Evolutionary conservation across 2,888 invertebrate genomes (phyloP).

Genomic region (Leptopilina myrica): DNA sequence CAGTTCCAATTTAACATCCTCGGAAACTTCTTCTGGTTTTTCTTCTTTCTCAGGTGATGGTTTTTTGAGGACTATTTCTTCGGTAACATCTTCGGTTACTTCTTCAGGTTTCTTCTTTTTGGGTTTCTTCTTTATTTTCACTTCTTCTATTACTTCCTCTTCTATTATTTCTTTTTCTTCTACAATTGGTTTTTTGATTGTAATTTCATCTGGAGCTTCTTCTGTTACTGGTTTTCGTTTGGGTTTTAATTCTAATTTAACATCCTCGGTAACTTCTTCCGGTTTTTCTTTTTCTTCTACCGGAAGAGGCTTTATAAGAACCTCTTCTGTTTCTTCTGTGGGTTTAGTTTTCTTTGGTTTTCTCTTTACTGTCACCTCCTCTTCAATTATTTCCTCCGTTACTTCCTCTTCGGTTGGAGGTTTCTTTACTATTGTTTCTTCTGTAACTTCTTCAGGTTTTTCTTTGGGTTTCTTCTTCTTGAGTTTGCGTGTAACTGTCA

Average conservation of each 20-base stretch:
- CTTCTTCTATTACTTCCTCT: constrained; percentile 44
- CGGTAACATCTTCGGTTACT: constrained; percentile 62
- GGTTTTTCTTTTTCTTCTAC: constrained; percentile 48
- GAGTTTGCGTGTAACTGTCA: constrained; percentile 53
- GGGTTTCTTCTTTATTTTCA: constrained; percentile 43
- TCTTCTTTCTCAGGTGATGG: constrained; percentile 58
- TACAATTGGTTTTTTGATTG: constrained; percentile 58
- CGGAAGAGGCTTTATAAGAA: too few relatives aligned
- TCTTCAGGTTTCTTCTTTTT: constrained; percentile 63
- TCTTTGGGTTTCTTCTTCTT: constrained; percentile 64
- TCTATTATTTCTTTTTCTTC: constrained; percentile 42
- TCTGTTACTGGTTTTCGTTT: constrained; percentile 61
- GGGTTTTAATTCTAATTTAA: constrained; percentile 59
- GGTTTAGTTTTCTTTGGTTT: too few relatives aligned
- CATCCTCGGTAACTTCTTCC: constrained; percentile 73
- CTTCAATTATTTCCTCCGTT: too few relatives aligned
- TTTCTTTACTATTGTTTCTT: constrained; percentile 55
- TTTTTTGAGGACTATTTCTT: constrained; percentile 56
- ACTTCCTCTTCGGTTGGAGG: constrained; percentile 20
- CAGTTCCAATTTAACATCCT: constrained; percentile 63
- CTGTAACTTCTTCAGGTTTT: constrained; percentile 68
- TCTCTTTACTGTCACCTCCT: constrained; percentile 42
- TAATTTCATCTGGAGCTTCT: constrained; percentile 61
- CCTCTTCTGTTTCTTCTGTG: constrained; percentile 42
- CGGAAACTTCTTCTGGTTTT: constrained; percentile 62